A percentile compares a stretch with the other conserved stretches of the same genome.
Conservation (phyloP, 2,797 vertebrate genomes). For the Vultur gryphus region DNA sequence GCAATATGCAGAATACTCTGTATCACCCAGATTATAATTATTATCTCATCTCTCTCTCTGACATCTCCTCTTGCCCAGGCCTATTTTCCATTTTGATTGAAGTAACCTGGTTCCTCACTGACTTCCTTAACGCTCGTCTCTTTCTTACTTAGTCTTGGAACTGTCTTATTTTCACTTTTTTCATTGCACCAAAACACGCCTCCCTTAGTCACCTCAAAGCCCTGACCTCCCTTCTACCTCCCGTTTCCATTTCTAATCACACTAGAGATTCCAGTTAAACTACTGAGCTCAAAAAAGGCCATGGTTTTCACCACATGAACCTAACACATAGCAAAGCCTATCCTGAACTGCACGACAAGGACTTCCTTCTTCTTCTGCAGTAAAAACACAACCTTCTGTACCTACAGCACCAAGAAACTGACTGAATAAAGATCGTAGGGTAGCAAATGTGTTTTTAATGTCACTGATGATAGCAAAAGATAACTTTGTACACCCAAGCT, state of each 20-base stretch:
- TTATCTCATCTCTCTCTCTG: background rate
- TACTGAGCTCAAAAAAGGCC: background rate
- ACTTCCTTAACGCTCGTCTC: background rate
- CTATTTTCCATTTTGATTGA: background rate
- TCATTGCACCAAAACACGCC: background rate
- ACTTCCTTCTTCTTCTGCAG: background rate
- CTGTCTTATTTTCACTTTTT: background rate
- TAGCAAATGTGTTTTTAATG: background rate
- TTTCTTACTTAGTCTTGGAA: background rate
- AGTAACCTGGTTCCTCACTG: background rate
- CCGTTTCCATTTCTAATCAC: background rate
- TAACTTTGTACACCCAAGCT: background rate
- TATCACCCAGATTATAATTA: background rate
- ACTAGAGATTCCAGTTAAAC: background rate
- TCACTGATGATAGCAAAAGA: background rate
- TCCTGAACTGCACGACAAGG: background rate
- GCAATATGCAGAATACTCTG: background rate
- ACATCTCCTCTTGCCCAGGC: background rate
- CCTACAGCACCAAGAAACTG: background rate
- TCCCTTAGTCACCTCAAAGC: background rate
- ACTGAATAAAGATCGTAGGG: background rate
- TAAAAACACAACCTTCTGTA: background rate
- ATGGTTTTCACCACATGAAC: background rate
- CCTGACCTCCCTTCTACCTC: background rate
- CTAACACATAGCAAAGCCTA: background rate